Evolutionary conservation across 2,113 vertebrate species (phyloP).

Genomic region (Scomber japonicus): DNA sequence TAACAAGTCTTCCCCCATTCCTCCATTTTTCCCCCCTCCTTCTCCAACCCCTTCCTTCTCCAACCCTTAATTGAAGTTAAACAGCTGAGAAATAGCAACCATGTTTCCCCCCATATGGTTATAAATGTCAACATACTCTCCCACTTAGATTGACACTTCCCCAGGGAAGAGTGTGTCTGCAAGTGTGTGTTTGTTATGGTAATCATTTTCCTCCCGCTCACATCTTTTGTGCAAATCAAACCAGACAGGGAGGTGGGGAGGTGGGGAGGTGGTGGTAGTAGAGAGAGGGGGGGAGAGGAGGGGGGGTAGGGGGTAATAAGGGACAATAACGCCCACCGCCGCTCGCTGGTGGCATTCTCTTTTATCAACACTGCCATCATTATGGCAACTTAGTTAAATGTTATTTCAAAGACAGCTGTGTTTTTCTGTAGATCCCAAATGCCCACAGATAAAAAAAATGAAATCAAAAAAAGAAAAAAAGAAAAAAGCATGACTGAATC

Average conservation of each 20-base stretch:
- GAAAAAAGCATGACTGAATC: constrained; percentile 38
- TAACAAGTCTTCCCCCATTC: constrained; percentile 58
- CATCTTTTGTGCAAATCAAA: constrained; percentile 80
- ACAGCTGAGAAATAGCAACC: constrained; percentile 76
- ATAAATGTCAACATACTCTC: constrained; percentile 83
- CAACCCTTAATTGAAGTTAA: constrained; percentile 80
- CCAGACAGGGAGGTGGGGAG: constrained; percentile 41
- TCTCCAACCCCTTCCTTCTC: constrained; percentile 1
- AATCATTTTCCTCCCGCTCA: constrained; percentile 74
- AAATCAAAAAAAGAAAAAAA: background rate
- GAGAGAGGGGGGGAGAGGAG: background rate
- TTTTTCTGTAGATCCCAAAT: constrained; percentile 31
- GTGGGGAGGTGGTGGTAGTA: no score
- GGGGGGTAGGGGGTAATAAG: background rate
- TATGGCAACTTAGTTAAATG: constrained; percentile 62
- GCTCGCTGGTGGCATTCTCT: constrained; percentile 60
- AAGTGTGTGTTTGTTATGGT: constrained; percentile 78
- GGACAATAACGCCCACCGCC: constrained; percentile 69
- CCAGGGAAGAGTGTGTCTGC: constrained; percentile 68
- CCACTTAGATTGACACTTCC: constrained; percentile 82
- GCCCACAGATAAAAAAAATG: constrained; percentile 19
- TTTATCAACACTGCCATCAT: constrained; percentile 68
- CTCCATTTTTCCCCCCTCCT: background rate
- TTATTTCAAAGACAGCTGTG: constrained; percentile 46
- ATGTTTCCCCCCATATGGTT: constrained; percentile 78